A percentile compares a stretch with the other conserved stretches of the same genome.
Conservation (phyloP, 2,113 vertebrate species). For the Corydoras maculifer region DNA sequence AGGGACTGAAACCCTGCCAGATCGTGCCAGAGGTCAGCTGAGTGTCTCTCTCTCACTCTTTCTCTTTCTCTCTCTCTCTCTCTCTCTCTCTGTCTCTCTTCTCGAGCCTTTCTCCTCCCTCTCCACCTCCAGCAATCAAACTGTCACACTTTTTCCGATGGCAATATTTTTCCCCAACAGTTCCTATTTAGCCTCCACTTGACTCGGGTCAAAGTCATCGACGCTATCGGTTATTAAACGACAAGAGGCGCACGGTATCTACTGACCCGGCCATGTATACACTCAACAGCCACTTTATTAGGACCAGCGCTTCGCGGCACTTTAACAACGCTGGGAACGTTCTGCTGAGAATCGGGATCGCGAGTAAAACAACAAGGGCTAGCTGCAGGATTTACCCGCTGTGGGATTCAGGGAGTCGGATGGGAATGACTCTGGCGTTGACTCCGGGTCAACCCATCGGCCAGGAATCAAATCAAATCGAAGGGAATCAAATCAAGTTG, state of each 20-base stretch:
- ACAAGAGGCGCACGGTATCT: neutral
- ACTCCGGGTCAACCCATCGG: too few relatives aligned
- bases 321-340: too few relatives aligned
- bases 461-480: too few relatives aligned
- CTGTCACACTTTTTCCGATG: constrained; percentile 42
- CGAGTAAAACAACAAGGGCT: too few relatives aligned
- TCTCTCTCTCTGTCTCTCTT: constrained; percentile 4
- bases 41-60: constrained; percentile 13
- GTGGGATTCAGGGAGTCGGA: too few relatives aligned
- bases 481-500: too few relatives aligned
- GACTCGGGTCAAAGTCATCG: constrained; percentile 22
- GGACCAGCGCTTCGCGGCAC: too few relatives aligned
- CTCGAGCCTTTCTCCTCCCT: constrained; percentile 15
- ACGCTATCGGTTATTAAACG: constrained; percentile 20
- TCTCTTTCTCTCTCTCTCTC: constrained; percentile 14
- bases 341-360: too few relatives aligned
- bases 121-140: constrained; percentile 43
- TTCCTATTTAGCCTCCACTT: constrained; percentile 33
- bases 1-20: constrained; percentile 51
- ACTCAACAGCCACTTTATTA: too few relatives aligned
- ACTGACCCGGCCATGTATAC: too few relatives aligned
- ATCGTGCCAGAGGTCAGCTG: constrained; percentile 51
- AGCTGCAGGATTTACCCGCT: too few relatives aligned
- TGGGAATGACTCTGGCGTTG: too few relatives aligned
- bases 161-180: constrained; percentile 43